These are phyloP conservation scores for Otus sunia DNA, from an alignment of 2,113 vertebrate species.

Conservation along the genomic window DNA sequence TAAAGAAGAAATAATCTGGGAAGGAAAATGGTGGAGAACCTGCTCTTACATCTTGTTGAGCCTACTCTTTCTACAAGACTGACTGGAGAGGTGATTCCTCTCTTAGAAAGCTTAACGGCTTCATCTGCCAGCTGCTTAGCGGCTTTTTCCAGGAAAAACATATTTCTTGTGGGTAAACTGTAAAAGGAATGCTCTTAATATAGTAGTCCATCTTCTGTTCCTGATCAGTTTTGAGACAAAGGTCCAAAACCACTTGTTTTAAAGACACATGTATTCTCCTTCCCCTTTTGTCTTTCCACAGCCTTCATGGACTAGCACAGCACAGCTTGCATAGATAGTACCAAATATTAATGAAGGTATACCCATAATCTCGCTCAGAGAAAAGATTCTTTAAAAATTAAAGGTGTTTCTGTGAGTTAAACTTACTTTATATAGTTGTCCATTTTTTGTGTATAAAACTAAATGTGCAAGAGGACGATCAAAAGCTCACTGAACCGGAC, in stretches of 20 bases:
- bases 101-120: not conserved
- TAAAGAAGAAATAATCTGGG: not conserved
- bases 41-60: not conserved
- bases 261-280: not conserved
- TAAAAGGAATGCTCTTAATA: not conserved
- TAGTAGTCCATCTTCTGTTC: not conserved
- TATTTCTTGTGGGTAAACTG: not conserved
- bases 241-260: not conserved
- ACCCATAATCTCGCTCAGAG: not conserved
- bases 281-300: not conserved
- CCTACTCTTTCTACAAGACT: not conserved
- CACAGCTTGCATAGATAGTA: not conserved
- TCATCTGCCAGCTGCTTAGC: not conserved
- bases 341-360: not conserved
- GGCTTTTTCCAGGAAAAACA: conserved; percentile 10
- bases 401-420: not conserved
- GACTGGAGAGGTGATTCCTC: not conserved
- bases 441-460: not conserved
- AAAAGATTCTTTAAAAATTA: not conserved
- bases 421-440: not conserved
- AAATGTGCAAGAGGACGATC: not conserved
- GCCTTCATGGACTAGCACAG: not conserved
- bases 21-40: not conserved
- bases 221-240: not conserved
- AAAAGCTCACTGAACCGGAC: not conserved